Evolutionary conservation across 2,888 invertebrate genomes (phyloP), one percentile per base, ranked within the genome.

Genomic region (Crioceris asparagi): DNA sequence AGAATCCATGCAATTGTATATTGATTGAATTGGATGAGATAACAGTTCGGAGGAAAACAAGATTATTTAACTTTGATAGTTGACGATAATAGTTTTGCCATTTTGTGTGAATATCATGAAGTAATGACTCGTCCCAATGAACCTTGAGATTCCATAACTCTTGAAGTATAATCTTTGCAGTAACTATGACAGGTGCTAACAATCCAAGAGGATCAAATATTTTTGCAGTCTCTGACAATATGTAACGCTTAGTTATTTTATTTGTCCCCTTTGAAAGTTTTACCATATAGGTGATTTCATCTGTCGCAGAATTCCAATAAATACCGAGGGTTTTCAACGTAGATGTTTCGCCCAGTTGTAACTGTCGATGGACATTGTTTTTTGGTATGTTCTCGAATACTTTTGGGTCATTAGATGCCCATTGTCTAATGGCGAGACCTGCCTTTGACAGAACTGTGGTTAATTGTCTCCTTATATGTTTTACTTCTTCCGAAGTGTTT

Each of bases 1-100:
- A 41, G 34, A 40, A 47, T 2, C 45, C 45, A 29, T 37, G 38
- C 6, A 45, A 17, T 40, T 38, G 17, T 19, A 37, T 26, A 21
- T 5, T 8, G 8, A 5, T 2, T 11, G 32, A 2, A 14, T n/a
- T 11, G 8, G 7, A 34, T 8, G 10, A 2, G 10, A 23, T 25
- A 3, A 40, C 17, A 10, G 31, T 16, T 14, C 43, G 33, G 8
- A 35, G 26, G 30, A 45, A 34, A 17, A 11, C n/a, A 11, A 29
- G 29, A 12, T 29, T 12, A 29, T 12, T n/a, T 8, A 29, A 8
- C 6, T 8, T 6, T n/a, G n/a, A 11, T 7, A 29, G 14, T 11
- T 29, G 11, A 11, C 11, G 6, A 11, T 12, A n/a, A 29, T 8
- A 29, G 5, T 12, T 11, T n/a, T 6, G 7, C 29, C 29, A 29